phyloP scores from a whole-genome alignment of 2,888 invertebrate species.

The Scaptomyza parva region DNA sequence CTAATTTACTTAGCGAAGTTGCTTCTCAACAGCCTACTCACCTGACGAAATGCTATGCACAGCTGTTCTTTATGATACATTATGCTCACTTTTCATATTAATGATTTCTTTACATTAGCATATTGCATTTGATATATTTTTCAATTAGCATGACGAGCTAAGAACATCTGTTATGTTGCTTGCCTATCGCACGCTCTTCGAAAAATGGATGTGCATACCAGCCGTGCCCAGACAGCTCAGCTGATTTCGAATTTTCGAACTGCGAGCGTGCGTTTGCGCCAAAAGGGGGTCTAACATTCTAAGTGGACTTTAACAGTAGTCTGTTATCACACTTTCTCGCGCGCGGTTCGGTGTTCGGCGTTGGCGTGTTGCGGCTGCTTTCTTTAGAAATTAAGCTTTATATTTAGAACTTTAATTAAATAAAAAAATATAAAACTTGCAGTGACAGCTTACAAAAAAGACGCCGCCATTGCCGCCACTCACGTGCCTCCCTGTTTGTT shows the following conservation, averaged over 20 bases:
- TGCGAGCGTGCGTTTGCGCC: constrained; percentile 48
- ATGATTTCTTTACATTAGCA: not conserved
- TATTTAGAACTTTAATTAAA: constrained; percentile 42
- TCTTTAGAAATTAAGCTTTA: constrained; percentile 46
- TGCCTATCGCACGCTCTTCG: not conserved
- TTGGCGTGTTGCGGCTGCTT: constrained; percentile 49
- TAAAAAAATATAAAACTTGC: constrained; percentile 36
- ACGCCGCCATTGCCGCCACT: constrained; percentile 26
- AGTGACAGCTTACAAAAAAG: constrained; percentile 18
- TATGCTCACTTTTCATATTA: not conserved
- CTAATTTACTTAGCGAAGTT: no score
- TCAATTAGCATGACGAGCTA: not conserved
- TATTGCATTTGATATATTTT: not conserved
- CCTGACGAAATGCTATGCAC: not conserved
- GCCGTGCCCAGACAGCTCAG: constrained; percentile 36
- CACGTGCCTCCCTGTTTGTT: constrained; percentile 2
- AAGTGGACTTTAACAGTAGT: constrained; percentile 46
- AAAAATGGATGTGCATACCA: constrained; percentile 14
- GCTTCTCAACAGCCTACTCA: constrained; percentile 5
- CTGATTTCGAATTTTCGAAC: constrained; percentile 56
- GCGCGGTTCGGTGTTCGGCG: constrained; percentile 51
- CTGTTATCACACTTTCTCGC: constrained; percentile 47
- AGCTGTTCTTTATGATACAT: not conserved
- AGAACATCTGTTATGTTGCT: no score
- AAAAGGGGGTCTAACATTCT: constrained; percentile 25